Base-by-base conservation (phyloP, 1,140 invertebrate species). In the Psix sp. region DNA sequence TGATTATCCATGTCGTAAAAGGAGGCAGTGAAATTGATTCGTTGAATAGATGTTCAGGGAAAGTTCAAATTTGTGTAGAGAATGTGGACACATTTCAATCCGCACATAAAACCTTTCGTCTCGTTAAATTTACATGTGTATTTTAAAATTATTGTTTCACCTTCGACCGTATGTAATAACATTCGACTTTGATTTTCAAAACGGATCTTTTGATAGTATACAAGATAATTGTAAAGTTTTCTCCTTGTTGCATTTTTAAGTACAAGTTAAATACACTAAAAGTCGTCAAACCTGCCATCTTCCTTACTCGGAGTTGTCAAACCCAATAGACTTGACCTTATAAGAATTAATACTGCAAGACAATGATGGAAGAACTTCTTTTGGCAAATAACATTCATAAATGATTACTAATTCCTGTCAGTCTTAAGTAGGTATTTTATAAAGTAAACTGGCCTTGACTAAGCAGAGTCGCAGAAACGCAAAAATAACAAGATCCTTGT, bases 11-110 rank as follows among this genome's bases (percentile, higher is more conserved):
- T 51, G 26, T 67, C 20, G 2, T 36, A 3, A 16, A 35, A 57
- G 15, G 46, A 67, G 63, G 63, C 63, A 67, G 63, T 67, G 52
- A 59, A 43, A 26, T 59, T 36, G 49, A 67, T 67, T 67, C 52
- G 63, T 49, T 67, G 63, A 67, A 49, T 13, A 42, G 20, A 13
- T 51, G 16, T 38, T 20, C 10, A 6, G 15, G 40, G 5, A 45
- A 52, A 46, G 43, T 24, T 63, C 2, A 43, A 26, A 10, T 43
- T 42, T 18, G n/a, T n/a, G n/a, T 20, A 5, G 5, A 40, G 15
- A 45, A 15, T 11, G 4, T 1, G 16, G 49, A 20, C 9, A 16
- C 31, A 18, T 40, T 54, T 35, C 33, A 54, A 45, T 31, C 33
- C 46, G 39, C 36, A 38, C 18, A 18, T 20, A 36, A 26, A 45